Base-by-base conservation (phyloP, 37 sponge, comb jelly and placozoan species). In the Petrosia ficiformis region DNA sequence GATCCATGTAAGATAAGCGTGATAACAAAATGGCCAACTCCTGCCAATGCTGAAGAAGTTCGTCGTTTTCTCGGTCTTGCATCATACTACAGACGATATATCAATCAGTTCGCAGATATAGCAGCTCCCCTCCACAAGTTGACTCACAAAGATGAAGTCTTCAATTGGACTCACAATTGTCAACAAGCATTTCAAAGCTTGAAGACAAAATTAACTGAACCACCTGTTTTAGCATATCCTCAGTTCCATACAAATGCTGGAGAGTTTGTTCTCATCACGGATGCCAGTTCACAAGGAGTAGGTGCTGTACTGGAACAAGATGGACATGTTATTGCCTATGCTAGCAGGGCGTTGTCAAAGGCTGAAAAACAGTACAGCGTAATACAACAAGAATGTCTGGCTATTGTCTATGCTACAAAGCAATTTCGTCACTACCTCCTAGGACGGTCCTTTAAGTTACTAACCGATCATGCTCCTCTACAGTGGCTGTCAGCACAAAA, bases 141-240 rank as follows among this genome's bases (percentile, higher is more conserved):
- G 60, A 59, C 43, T 4, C 3, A 31, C 61, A 71, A 80, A 42
- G 31, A 63, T n/a, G 38, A 34, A 3, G 21, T 26, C 30, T 86
- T 85, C 74, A 35, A 32, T 1, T 86, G 86, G 80, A 78, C 76
- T 5, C 36, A 35, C 31, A 69, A 73, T 14, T 79, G 79, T 71
- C 48, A 73, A 26, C 39, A 3, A 30, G 80, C 76, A 32, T 57
- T 57, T 74, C 35, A 74, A 26, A 34, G 22, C 3, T 60, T 74
- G 58, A 48, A 74, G 75, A 28, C 48, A 57, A 56, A 24, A 56
- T 60, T 74, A 11, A 57, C 57, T 11, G 30, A 48, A 4, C 34
- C 10, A 34, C 75, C 60, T 33, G 59, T 74, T 36, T 11, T 74
- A 4, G 75, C 34, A 24, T 74, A 57, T 60, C 59, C 60, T 4